Evolutionary conservation across 2,113 vertebrate genomes (phyloP).

Genomic region (Petromus typicus): DNA sequence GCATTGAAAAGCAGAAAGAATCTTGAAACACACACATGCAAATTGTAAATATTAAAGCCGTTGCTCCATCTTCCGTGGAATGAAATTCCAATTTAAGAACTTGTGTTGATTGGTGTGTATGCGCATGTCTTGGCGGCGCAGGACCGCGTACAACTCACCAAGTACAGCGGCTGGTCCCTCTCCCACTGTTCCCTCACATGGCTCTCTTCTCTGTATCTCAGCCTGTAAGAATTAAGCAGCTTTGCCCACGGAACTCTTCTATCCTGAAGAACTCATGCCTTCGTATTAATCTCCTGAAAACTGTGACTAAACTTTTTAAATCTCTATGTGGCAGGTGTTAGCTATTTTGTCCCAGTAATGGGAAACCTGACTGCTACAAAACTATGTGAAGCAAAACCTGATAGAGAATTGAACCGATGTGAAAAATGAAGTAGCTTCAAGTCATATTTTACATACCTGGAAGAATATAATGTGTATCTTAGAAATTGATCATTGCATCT

Average conservation of each 20-base stretch:
- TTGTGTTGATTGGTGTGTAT: background rate
- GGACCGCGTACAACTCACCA: too few species aligned
- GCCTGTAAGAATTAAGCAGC: background rate
- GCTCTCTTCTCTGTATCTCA: background rate
- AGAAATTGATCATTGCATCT: background rate
- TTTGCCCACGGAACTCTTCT: background rate
- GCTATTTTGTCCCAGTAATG: background rate
- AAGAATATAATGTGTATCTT: background rate
- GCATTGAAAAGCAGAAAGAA: background rate
- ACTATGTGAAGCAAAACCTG: background rate
- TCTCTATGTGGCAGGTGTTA: background rate
- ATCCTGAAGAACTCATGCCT: background rate
- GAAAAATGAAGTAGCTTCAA: background rate
- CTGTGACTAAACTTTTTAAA: background rate
- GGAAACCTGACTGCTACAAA: background rate
- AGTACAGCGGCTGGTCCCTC: background rate
- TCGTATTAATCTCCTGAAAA: background rate
- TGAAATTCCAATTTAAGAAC: too few species aligned
- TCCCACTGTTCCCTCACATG: background rate
- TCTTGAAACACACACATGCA: background rate
- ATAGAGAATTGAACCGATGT: background rate
- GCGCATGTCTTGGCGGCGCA: background rate
- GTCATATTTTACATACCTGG: too few species aligned
- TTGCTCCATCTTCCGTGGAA: background rate
- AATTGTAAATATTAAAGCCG: background rate